These are phyloP conservation scores for Heliconius himera DNA, from an alignment of 1,140 invertebrate genomes.

Conservation along the genomic window DNA sequence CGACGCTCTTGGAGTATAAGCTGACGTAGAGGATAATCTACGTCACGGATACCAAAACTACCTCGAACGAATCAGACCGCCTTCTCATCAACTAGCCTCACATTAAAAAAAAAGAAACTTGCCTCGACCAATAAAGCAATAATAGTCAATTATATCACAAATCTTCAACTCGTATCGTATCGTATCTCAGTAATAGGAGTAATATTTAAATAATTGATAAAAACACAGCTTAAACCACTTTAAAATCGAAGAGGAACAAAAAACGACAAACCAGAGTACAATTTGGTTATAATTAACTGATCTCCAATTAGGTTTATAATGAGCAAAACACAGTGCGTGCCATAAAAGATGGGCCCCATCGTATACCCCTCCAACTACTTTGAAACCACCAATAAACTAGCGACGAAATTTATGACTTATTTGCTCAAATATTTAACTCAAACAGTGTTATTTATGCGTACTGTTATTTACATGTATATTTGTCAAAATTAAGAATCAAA, in stretches of 20 bases:
- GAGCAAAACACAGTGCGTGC: not conserved
- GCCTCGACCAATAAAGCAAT: no score
- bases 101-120: no score
- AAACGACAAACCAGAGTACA: not conserved
- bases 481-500: constrained; percentile 32
- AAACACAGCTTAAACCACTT: not conserved
- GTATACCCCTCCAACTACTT: not conserved
- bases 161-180: no score
- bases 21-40: no score
- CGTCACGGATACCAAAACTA: no score
- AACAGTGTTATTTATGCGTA: not conserved
- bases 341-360: constrained; percentile 24
- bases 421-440: constrained; percentile 8
- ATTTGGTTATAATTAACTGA: constrained; percentile 1
- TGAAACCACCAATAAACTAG: constrained; percentile 17
- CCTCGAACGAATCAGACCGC: no score
- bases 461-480: not conserved
- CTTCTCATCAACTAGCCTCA: no score
- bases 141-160: no score
- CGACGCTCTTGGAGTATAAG: no score
- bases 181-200: not conserved
- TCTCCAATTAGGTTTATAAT: not conserved
- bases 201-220: not conserved
- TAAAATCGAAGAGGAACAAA: not conserved
- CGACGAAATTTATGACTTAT: constrained; percentile 16